These are phyloP conservation scores for Cyclina sinensis DNA, from an alignment of 1,140 invertebrate species.

Conservation along the genomic window DNA sequence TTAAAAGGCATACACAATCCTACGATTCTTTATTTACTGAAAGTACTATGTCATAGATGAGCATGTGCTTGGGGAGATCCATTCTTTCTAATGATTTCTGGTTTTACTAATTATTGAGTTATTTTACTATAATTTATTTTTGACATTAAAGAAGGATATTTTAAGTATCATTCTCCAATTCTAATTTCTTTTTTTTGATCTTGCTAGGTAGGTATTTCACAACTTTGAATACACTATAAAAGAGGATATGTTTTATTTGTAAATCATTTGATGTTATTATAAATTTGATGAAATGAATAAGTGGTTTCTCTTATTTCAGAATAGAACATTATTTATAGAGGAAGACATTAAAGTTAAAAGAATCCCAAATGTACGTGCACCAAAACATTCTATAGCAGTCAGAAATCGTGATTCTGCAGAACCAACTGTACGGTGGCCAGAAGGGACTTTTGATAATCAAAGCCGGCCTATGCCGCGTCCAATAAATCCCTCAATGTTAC, in stretches of 20 bases:
- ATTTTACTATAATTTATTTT: too few relatives aligned
- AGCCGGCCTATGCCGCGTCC: slow-evolving; percentile 12
- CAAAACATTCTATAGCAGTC: slow-evolving; percentile 35
- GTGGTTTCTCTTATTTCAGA: slow-evolving; percentile 34
- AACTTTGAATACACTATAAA: not conserved
- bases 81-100: too few relatives aligned
- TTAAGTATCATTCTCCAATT: too few relatives aligned
- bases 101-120: too few relatives aligned
- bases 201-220: too few relatives aligned
- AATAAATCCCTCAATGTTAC: not conserved
- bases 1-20: too few relatives aligned
- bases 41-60: too few relatives aligned
- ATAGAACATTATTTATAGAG: slow-evolving; percentile 49
- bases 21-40: too few relatives aligned
- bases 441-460: slow-evolving; percentile 31
- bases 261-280: not conserved
- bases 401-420: slow-evolving; percentile 27
- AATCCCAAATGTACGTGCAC: slow-evolving; percentile 1
- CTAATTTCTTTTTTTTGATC: too few relatives aligned
- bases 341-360: slow-evolving; percentile 31
- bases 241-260: not conserved
- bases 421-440: slow-evolving; percentile 37
- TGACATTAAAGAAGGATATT: too few relatives aligned
- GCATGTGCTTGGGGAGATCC: too few relatives aligned
- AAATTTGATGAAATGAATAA: not conserved